Conservation (phyloP, 2,888 invertebrate genomes). For the Morpho helenor region DNA sequence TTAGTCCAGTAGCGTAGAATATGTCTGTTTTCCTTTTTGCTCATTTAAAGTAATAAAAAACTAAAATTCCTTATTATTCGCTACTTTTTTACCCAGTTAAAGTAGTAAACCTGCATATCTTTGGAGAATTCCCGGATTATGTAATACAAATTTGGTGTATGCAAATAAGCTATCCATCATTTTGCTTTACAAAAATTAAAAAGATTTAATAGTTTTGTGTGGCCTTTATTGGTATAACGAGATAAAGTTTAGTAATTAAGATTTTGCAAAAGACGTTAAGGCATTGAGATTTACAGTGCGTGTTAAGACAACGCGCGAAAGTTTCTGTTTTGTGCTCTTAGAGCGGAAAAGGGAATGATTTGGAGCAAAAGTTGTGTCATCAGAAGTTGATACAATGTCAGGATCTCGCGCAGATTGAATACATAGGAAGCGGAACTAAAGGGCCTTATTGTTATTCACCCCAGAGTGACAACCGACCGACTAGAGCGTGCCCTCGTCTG, state of each 20-base stretch:
- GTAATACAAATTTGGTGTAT: no score
- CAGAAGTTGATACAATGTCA: conserved; percentile 43
- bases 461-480: conserved; percentile 66
- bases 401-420: conserved; percentile 70
- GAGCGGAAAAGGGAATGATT: conserved; percentile 28
- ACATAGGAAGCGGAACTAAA: conserved; percentile 62
- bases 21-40: no score
- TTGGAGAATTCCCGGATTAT: no score
- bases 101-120: no score
- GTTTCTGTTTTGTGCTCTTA: conserved; percentile 24
- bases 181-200: neutral
- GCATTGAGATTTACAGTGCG: conserved; percentile 15
- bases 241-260: conserved; percentile 18
- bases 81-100: no score
- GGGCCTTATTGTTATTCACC: conserved; percentile 76
- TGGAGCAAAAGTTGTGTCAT: conserved; percentile 37
- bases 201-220: neutral
- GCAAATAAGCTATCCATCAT: no score
- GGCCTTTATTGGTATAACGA: neutral
- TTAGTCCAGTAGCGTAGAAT: no score
- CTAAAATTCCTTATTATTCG: no score
- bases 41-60: no score
- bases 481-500: conserved; percentile 44
- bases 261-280: conserved; percentile 11
- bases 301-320: conserved; percentile 19